These are phyloP conservation scores for Nephrotoma appendiculata DNA, from an alignment of 2,888 invertebrate genomes.

Conservation along the genomic window DNA sequence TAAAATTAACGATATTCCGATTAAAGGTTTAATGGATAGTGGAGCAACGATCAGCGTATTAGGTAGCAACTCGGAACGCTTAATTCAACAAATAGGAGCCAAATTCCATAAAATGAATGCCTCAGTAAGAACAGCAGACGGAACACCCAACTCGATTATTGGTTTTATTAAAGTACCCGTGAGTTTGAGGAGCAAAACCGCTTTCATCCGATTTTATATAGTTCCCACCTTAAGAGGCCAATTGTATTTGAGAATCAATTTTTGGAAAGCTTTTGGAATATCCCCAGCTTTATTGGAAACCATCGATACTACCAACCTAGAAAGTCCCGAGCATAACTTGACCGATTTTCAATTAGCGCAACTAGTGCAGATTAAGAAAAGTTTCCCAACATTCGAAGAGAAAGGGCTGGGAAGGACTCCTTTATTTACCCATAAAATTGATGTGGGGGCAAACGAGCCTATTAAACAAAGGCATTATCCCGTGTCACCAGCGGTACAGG, in stretches of 20 bases:
- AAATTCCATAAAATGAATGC: neutral
- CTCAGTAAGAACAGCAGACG: neutral
- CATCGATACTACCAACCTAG: neutral
- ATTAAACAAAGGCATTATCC: slow-evolving; percentile 14
- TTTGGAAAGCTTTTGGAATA: slow-evolving; percentile 8
- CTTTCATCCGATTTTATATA: neutral
- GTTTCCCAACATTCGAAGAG: neutral
- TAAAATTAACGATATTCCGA: neutral
- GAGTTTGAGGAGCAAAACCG: neutral
- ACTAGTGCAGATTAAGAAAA: neutral
- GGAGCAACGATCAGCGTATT: neutral
- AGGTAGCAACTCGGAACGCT: neutral
- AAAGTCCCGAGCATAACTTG: neutral
- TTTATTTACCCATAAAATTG: slow-evolving; percentile 10
- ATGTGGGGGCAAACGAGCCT: slow-evolving; percentile 11
- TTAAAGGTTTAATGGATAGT: neutral
- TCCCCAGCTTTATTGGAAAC: neutral
- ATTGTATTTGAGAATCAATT: slow-evolving; percentile 10
- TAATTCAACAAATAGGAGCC: neutral
- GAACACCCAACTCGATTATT: neutral
- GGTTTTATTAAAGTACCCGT: neutral
- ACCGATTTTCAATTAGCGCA: neutral
- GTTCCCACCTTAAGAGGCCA: neutral
- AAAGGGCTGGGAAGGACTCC: neutral
- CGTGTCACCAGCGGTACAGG: slow-evolving; percentile 13